Evolutionary conservation across 2,113 vertebrate genomes (phyloP), one percentile per base, ranked within the genome.

Genomic region (Podarcis cretensis): DNA sequence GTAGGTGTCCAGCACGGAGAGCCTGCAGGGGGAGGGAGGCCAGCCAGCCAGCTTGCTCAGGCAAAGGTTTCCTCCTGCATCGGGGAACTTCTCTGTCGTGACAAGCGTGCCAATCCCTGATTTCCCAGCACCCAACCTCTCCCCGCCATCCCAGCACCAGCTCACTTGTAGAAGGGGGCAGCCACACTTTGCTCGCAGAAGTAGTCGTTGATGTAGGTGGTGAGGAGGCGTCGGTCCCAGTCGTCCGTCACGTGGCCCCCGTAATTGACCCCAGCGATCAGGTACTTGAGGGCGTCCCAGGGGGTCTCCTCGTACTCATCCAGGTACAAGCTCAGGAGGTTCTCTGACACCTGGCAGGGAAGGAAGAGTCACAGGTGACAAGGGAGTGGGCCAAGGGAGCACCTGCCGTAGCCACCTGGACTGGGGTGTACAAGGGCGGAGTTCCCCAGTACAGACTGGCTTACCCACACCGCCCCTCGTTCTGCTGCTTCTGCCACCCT

Each of bases 241-340:
- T 98, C 98, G 6, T 98, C 98, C 0, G 98, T 98, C 87, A 98
- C 97, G 2, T 98, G 98, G 82, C 98, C 98, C 10, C 98, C 98
- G 0, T 98, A 98, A 94, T 97, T 98, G 93, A 98, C 95, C 0
- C 96, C 98, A 0, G 98, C 96, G 1, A 99, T 98, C 84, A 98
- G 98, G 91, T 98, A 98, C 94, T 97, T 98, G 59, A 99, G 97
- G 0, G 98, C 97, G 0, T 98, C 98, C 98, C 98, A 98, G n/a
- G 98, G 98, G 1, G 98, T 97, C 77, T 98, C 97, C 86, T 98
- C 97, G 0, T 98, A 98, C 85, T 98, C 97, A 27, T 98, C 97
- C 94, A 98, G 96, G 92, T 98, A 98, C 43, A 98, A 95, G 91
- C 97, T 97, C 86, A 98, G 96, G 86, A 99, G 96, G 89, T 95